phyloP scores from a whole-genome alignment of 2,113 vertebrate species.

The Perca flavescens region DNA sequence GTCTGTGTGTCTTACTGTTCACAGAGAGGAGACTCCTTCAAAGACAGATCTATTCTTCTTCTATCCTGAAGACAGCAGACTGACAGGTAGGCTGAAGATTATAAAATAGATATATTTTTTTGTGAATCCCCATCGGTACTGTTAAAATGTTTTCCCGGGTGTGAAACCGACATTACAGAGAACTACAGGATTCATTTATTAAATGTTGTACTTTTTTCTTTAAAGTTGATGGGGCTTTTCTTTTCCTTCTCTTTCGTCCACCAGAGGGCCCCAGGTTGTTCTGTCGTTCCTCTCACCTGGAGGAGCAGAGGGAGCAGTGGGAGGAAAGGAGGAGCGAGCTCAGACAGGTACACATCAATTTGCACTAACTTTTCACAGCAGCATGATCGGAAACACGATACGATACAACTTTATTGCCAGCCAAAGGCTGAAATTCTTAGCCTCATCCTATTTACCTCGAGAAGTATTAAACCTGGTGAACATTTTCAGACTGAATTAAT shows the following conservation, averaged over 20 bases:
- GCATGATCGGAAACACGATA: not conserved
- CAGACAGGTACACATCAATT: slow-evolving; percentile 65
- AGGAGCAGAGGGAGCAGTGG: slow-evolving; percentile 87
- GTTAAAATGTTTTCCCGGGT: not conserved
- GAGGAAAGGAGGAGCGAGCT: slow-evolving; percentile 83
- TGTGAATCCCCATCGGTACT: not conserved
- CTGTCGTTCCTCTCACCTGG: slow-evolving; percentile 80
- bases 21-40: slow-evolving; percentile 72
- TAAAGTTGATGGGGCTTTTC: not conserved
- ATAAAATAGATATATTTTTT: not conserved
- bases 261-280: slow-evolving; percentile 88
- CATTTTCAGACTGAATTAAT: not conserved
- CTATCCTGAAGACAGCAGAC: slow-evolving; percentile 84
- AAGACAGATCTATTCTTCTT: slow-evolving; percentile 89
- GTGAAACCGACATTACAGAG: too few species aligned
- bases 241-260: not conserved
- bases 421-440: too few species aligned
- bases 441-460: not conserved
- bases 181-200: not conserved
- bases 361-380: not conserved
- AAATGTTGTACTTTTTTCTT: not conserved
- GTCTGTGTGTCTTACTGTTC: slow-evolving; percentile 6
- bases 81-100: slow-evolving; percentile 83
- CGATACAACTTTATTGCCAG: too few species aligned
- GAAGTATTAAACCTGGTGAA: not conserved